Base-by-base conservation (phyloP, 2,113 vertebrate species). In the Martes martes region DNA sequence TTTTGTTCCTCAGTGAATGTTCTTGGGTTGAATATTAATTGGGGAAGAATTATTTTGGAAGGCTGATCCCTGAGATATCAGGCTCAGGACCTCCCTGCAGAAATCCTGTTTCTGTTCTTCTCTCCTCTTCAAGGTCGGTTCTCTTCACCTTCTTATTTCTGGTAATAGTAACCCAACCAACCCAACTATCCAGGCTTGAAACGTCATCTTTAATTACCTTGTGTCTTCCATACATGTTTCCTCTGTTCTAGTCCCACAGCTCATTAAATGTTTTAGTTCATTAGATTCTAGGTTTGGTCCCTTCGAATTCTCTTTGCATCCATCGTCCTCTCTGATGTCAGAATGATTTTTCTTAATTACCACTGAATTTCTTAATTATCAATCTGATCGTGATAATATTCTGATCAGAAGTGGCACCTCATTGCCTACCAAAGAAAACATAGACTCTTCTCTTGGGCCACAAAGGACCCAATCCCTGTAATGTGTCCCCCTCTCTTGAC, bases 331-430 rank as follows among this genome's bases (percentile, higher is more conserved):
- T 36, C 16, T 23, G 33, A 57, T n/a, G 13, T 10, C 13, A 36
- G 50, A 67, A 85, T 59, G 33, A 23, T 55, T 76, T 91, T 92
- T 57, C 78, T 79, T 59, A 96, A 57, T 80, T 63, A 61, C 14
- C 16, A 23, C 21, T 79, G 50, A 79, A 33, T 78, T 47, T 78
- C 42, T 78, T 28, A 78, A 47, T 78, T 47, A 78, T 47, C 74
- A 18, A 18, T 50, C 63, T 42, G 36, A 47, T 59, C 4, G 7
- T 31, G 31, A 15, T 36, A 67, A 6, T 50, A 84, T 19, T 36
- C 11, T 50, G 45, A 73, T 52, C 71, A 59, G 7, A 71, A 88
- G 28, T 15, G 15, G 18, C 36, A 59, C 13, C 15, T 47, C 47
- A 19, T n/a, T 69, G 19, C 42, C 47, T 90, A 55, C 13, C 18